phyloP scores from a whole-genome alignment of 2,113 vertebrate genomes.

The Zootoca vivipara region DNA sequence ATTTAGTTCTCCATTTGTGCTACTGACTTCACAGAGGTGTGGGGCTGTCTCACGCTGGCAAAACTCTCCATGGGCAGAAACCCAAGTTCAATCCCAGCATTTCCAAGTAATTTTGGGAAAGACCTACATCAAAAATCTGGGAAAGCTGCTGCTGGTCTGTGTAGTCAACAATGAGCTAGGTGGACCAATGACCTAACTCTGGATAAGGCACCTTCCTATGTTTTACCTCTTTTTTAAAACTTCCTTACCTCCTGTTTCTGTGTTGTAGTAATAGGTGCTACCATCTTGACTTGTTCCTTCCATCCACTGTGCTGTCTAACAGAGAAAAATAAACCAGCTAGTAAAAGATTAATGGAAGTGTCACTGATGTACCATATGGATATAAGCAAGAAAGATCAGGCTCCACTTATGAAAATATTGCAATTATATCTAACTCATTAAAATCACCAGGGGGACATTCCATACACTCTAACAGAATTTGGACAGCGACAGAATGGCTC shows the following conservation, averaged over 20 bases:
- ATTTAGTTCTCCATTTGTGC: no score
- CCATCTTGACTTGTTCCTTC: constrained; percentile 91
- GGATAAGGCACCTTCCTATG: background rate
- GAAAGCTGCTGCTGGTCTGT: no score
- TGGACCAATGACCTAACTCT: no score
- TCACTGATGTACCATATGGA: background rate
- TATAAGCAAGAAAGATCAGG: background rate
- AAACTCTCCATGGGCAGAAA: no score
- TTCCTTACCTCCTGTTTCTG: constrained; percentile 86
- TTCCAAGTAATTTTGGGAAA: no score
- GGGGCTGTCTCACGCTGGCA: no score
- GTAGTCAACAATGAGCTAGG: no score
- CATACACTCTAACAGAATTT: background rate
- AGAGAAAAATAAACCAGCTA: background rate
- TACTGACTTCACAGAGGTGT: no score
- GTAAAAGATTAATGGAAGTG: constrained; percentile 15
- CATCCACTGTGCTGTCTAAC: constrained; percentile 79
- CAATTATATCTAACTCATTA: background rate
- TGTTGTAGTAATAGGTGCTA: constrained; percentile 91
- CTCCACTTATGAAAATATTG: background rate
- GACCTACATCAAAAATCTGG: no score
- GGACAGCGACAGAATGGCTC: background rate
- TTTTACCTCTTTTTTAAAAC: background rate
- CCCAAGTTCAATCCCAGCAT: no score
- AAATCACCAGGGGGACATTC: background rate